A percentile compares a stretch with the other conserved stretches of the same genome.
Evolutionary conservation across 2,797 vertebrate genomes (phyloP).

Genomic region (Enteromius paludinosus): DNA sequence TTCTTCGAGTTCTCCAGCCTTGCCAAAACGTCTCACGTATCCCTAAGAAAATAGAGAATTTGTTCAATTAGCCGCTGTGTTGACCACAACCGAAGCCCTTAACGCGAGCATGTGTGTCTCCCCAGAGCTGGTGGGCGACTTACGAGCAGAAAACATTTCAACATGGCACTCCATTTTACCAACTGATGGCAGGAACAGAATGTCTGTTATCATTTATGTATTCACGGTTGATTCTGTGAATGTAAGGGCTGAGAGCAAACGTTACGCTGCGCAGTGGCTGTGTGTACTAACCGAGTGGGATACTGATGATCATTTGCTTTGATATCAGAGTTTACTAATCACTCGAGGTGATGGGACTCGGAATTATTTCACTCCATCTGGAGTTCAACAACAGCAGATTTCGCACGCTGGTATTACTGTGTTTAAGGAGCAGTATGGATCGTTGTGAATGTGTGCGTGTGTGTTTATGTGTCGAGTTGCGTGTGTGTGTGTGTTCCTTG

Average conservation of each 20-base stretch:
- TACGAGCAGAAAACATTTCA: slow-evolving; percentile 56
- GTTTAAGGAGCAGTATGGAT: slow-evolving; percentile 43
- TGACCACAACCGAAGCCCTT: slow-evolving; percentile 61
- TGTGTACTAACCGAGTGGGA: slow-evolving; percentile 37
- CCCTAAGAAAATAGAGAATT: slow-evolving; percentile 72
- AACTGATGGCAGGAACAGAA: slow-evolving; percentile 48
- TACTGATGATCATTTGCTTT: slow-evolving; percentile 48
- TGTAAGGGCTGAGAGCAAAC: slow-evolving; percentile 37
- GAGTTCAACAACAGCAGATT: slow-evolving; percentile 39
- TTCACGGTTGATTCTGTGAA: slow-evolving; percentile 44
- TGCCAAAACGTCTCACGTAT: slow-evolving; percentile 63
- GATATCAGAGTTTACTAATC: slow-evolving; percentile 34
- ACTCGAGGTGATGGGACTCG: slow-evolving; percentile 23
- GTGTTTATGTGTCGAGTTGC: slow-evolving; percentile 40
- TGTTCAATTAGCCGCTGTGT: slow-evolving; percentile 67
- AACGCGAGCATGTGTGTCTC: slow-evolving; percentile 63
- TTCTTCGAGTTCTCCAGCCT: slow-evolving; percentile 61
- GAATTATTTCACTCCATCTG: slow-evolving; percentile 40
- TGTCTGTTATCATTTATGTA: slow-evolving; percentile 47
- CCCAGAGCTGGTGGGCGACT: slow-evolving; percentile 55
- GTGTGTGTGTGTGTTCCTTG: slow-evolving; percentile 45
- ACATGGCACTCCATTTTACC: slow-evolving; percentile 51
- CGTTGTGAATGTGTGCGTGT: slow-evolving; percentile 45
- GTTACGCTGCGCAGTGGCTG: slow-evolving; percentile 6
- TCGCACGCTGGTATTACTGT: slow-evolving; percentile 23